These are phyloP conservation scores for Vanessa cardui DNA, from an alignment of 2,888 invertebrate species.

Conservation along the genomic window DNA sequence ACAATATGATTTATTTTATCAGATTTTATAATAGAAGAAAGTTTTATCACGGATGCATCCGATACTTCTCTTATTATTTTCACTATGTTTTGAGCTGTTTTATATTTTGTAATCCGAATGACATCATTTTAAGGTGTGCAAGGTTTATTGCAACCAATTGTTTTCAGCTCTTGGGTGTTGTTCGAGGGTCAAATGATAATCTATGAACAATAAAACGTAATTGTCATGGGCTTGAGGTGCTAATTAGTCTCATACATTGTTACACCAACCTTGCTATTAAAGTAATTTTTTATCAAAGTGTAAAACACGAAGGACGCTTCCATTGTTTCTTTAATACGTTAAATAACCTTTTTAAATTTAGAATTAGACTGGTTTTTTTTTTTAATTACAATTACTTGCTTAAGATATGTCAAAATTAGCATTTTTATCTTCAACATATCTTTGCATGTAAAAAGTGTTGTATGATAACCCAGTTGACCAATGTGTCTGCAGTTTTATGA, in stretches of 20 bases:
- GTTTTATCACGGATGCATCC: too few relatives aligned
- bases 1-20: too few relatives aligned
- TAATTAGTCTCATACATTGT: conserved; percentile 64
- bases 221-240: conserved; percentile 48
- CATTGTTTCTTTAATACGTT: conserved; percentile 17
- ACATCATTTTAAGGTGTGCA: conserved; percentile 37
- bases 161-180: conserved; percentile 35
- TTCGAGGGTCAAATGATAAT: conserved; percentile 40
- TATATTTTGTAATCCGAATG: conserved; percentile 15
- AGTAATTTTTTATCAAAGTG: conserved; percentile 21
- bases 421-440: too few relatives aligned
- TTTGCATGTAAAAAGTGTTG: too few relatives aligned
- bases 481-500: neutral
- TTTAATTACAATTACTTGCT: neutral
- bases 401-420: neutral
- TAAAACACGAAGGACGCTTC: conserved; percentile 20
- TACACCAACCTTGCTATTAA: conserved; percentile 55
- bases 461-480: too few relatives aligned
- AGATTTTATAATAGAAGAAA: too few relatives aligned
- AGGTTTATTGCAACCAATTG: conserved; percentile 40
- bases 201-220: conserved; percentile 47
- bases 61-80: too few relatives aligned
- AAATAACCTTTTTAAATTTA: neutral
- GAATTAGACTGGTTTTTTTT: neutral
- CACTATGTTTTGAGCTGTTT: too few relatives aligned